phyloP scores from a whole-genome alignment of 2,888 invertebrate genomes.

The Cephus sareptanus region DNA sequence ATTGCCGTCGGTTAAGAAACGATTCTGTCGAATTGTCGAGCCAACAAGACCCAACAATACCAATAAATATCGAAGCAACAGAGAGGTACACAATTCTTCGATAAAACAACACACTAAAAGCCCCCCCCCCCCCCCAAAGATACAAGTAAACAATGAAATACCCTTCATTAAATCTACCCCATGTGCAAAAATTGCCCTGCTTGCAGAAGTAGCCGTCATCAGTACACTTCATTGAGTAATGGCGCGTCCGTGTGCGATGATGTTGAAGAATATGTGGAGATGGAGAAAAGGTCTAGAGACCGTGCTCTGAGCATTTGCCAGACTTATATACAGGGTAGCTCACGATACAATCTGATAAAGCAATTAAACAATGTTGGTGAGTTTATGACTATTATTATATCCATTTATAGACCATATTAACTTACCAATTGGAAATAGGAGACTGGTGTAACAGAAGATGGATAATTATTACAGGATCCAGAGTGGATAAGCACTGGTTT shows the following conservation, averaged over 20 bases:
- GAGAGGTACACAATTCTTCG: conserved; percentile 24
- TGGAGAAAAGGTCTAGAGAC: conserved; percentile 75
- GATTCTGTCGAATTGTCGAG: conserved; percentile 24
- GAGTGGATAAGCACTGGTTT: conserved; percentile 92
- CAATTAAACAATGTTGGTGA: conserved; percentile 83
- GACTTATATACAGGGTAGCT: conserved; percentile 71
- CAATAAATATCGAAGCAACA: conserved; percentile 13
- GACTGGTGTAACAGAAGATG: not conserved
- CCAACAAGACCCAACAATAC: conserved; percentile 7
- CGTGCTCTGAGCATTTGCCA: conserved; percentile 76
- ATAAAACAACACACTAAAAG: not conserved
- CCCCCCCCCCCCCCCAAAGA: not conserved
- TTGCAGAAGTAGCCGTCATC: conserved; percentile 68
- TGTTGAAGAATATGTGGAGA: conserved; percentile 72
- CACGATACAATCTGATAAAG: conserved; percentile 82
- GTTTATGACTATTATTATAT: conserved; percentile 22
- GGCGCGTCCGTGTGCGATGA: conserved; percentile 69
- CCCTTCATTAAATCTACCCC: not conserved
- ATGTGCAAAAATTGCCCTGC: not conserved
- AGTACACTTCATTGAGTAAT: conserved; percentile 75
- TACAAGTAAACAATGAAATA: not conserved
- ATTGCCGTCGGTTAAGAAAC: conserved; percentile 42
- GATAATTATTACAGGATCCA: conserved; percentile 70
- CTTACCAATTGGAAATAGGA: not conserved
- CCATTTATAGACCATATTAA: too few species aligned